Base-by-base conservation (phyloP, 2,113 vertebrate genomes). In the Silurus glanis region DNA sequence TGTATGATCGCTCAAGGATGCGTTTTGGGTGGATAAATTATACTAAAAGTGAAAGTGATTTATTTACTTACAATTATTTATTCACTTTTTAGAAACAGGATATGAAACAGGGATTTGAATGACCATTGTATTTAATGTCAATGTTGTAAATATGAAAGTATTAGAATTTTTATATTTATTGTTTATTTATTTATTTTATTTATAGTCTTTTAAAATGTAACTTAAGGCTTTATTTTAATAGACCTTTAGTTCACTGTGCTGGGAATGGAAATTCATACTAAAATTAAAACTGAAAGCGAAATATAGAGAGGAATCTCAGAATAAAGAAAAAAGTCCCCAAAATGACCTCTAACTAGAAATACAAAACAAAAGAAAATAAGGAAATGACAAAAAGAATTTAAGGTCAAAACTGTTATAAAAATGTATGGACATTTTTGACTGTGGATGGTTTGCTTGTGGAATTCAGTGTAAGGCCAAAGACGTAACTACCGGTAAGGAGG, bases 201-300 rank as follows among this genome's bases (percentile, higher is more conserved):
- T 14, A 9, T 56, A 37, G 5, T 16, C 2, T 37, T 37, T 37
- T 37, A 4, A 14, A 71, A 71, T 71, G 1, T 17, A 72, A 9
- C 17, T 47, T 72, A 21, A 21, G 37, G 7, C 8, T 21, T 74
- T 2, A 51, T 53, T 19, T 51, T 21, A 12, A 74, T 23, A 74
- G 71, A 23, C 71, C 10, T 23, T 51, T 74, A 51, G 23, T 51
- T 19, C 71, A 51, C 19, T 49, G 69, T 72, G 17, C 8, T 5
- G 47, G 37, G 47, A 72, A 47, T 9, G 4, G 69, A 21, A 72
- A 19, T 14, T 47, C 8, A 72, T 5, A 51, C 21, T 74, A 9
- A 19, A 72, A 72, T 17, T 51, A 75, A 75, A 75, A 75, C 21
- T 75, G 72, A 75, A 75, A 51, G 72, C 51, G 1, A 75, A 75